phyloP scores from a whole-genome alignment of 2,888 invertebrate genomes.

The Helicoverpa assulta region DNA sequence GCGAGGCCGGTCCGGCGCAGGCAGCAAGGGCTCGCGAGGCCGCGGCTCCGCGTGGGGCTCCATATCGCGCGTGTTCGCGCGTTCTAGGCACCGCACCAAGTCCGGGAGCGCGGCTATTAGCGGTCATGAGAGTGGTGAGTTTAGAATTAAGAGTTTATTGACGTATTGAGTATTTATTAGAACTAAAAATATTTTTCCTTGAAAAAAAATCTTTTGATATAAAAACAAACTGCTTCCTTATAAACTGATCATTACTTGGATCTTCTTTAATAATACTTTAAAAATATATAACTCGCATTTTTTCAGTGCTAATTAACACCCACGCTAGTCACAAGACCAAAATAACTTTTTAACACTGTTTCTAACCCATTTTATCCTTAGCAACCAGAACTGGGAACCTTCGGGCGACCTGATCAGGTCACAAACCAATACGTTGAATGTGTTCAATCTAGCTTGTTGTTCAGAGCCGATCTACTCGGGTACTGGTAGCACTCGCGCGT shows the following conservation, averaged over 20 bases:
- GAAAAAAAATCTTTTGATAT: too few species aligned
- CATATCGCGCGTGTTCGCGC: conserved; percentile 96
- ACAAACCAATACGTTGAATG: conserved; percentile 55
- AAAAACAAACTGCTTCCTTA: too few species aligned
- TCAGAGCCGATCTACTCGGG: conserved; percentile 88
- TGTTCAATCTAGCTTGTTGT: conserved; percentile 57
- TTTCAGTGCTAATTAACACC: not conserved
- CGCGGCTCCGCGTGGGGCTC: conserved; percentile 97
- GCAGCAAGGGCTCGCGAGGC: conserved; percentile 87
- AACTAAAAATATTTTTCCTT: too few species aligned
- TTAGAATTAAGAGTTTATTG: not conserved
- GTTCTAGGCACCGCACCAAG: conserved; percentile 95
- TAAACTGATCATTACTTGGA: too few species aligned
- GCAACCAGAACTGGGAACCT: conserved; percentile 35
- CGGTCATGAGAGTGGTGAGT: conserved; percentile 92
- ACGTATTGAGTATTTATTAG: not conserved
- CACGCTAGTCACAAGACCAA: not conserved
- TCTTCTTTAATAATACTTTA: too few species aligned
- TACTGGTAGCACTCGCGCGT: conserved; percentile 89
- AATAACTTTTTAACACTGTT: not conserved
- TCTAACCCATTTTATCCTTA: not conserved
- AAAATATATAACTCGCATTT: not conserved
- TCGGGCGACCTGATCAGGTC: conserved; percentile 43
- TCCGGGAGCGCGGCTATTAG: conserved; percentile 91
- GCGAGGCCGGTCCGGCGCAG: conserved; percentile 81